Evolutionary conservation across 2,113 vertebrate genomes (phyloP), one percentile per base, ranked within the genome.

Genomic region (Xenopus tropicalis): DNA sequence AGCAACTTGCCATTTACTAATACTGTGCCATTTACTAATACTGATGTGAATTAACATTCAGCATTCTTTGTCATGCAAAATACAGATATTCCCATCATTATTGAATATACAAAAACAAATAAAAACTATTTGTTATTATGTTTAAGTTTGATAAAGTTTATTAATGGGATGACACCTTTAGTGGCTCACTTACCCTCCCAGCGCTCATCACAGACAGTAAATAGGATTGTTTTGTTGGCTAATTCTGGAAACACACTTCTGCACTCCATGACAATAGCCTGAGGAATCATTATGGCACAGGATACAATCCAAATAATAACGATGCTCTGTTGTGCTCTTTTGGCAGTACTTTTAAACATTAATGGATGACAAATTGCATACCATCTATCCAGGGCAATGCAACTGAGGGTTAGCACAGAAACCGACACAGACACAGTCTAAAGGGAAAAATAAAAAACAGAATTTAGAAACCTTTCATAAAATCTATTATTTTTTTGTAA

Each of bases 261-360:
- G 85, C 94, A 92, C 82, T 99, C 93, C 96, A 99, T 99, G 79
- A 99, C 97, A 11, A 98, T 81, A 25, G 96, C 95, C 82, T 99
- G 97, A 52, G 97, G 97, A 72, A 98, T 94, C 97, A 99, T 99
- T 79, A 96, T 94, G 78, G 94, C 82, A 80, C 95, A 96, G 54
- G 97, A 99, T 25, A 95, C 93, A 43, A 94, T 85, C 97, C 97
- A 99, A 87, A 99, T 99, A 83, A 96, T 84, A 70, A 94, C 72
- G 14, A 99, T 96, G 82, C 93, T 98, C 82, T 93, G 94, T 75
- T 95, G 92, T 11, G 97, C 95, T 74, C 97, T 82, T 81, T 90
- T 95, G 77, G 95, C 96, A 37, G 95, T 98, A 87, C 97, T 99
- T 88, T 98, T 99, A 86, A 99, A 98, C 93, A 94, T 95, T 84